Conservation (phyloP, 2,113 vertebrate species). For the Dasypus novemcinctus region DNA sequence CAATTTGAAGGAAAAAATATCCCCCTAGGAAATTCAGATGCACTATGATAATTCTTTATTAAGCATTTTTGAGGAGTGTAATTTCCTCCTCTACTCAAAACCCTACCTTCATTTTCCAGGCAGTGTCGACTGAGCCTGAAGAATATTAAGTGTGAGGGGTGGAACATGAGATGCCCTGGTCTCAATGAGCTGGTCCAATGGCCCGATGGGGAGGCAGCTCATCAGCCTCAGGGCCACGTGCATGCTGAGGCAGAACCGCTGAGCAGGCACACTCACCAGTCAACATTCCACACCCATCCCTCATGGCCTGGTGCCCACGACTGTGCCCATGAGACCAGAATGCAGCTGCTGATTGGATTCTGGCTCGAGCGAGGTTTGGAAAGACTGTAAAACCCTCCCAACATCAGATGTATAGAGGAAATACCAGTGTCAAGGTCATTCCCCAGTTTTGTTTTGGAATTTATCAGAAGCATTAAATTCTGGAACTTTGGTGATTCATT, state of each 20-base stretch:
- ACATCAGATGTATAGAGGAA: background rate
- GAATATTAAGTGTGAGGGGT: background rate
- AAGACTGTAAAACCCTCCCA: background rate
- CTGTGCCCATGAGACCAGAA: accelerated
- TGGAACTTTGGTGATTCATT: background rate
- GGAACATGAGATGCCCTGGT: accelerated
- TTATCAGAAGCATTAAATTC: background rate
- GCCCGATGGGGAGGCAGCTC: accelerated
- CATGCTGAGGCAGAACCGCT: background rate
- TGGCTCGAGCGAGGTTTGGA: too few species aligned
- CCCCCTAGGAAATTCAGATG: background rate
- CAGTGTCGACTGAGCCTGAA: background rate
- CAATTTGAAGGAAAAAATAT: background rate
- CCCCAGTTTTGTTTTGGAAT: background rate
- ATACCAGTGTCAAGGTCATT: background rate
- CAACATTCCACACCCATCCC: too few species aligned
- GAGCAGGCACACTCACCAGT: too few species aligned
- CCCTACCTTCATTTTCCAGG: background rate
- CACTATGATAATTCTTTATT: background rate
- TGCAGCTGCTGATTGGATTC: background rate
- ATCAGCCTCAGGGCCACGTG: accelerated
- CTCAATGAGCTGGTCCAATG: background rate
- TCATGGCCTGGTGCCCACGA: background rate
- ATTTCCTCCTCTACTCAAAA: too few species aligned
- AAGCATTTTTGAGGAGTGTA: background rate